phyloP scores from a whole-genome alignment of 2,888 invertebrate species.

The Polydrusus pterygomalis region DNA sequence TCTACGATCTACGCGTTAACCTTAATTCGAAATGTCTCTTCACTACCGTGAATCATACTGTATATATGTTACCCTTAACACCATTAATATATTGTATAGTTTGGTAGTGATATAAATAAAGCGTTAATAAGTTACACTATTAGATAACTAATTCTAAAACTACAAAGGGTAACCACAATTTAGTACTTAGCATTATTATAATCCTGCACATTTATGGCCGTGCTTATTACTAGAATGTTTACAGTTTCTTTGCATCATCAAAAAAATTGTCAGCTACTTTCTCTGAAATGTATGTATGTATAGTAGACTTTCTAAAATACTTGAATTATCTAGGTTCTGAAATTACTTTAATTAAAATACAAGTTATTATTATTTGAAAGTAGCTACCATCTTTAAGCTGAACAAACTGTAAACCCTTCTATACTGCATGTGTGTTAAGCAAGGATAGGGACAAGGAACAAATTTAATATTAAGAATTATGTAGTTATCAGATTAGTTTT shows the following conservation, averaged over 20 bases:
- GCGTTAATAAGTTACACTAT: constrained; percentile 1
- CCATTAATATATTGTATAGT: too few relatives aligned
- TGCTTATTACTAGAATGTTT: background rate
- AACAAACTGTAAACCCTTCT: constrained; percentile 3
- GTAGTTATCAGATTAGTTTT: constrained; percentile 56
- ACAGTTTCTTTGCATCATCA: background rate
- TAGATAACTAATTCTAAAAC: constrained; percentile 4
- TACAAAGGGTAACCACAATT: constrained; percentile 29
- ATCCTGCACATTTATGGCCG: constrained; percentile 28
- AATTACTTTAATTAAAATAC: too few relatives aligned
- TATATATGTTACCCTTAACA: too few relatives aligned
- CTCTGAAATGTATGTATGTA: too few relatives aligned
- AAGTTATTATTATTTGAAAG: background rate
- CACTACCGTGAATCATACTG: too few relatives aligned
- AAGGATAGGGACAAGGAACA: constrained; percentile 22
- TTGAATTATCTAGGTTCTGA: too few relatives aligned
- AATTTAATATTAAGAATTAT: constrained; percentile 51
- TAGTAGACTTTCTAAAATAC: too few relatives aligned
- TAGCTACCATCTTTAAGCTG: background rate
- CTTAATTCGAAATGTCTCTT: too few relatives aligned
- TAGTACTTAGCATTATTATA: background rate
- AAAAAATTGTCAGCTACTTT: background rate
- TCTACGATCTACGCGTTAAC: too few relatives aligned
- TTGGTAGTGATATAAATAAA: too few relatives aligned
- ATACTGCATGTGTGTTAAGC: constrained; percentile 8